Conservation (phyloP, 2,113 vertebrate species). For the Forbesichthys papilliferus region DNA sequence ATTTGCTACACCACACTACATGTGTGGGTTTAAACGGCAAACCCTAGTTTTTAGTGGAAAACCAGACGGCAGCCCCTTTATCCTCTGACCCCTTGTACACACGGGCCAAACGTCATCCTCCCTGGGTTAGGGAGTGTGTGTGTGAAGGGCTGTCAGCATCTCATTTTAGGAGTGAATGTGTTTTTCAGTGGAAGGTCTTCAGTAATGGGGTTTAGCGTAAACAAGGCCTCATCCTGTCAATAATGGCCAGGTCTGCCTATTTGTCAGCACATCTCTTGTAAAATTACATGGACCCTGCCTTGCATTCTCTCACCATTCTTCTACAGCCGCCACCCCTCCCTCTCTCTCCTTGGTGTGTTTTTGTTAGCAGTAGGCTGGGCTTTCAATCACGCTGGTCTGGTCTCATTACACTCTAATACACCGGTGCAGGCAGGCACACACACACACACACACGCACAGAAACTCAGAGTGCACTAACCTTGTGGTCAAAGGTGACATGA, state of each 20-base stretch:
- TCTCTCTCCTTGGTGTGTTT: constrained; percentile 61
- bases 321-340: constrained; percentile 18
- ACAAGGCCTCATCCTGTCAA: constrained; percentile 48
- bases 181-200: constrained; percentile 30
- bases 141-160: background rate
- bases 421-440: constrained; percentile 35
- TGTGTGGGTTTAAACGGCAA: background rate
- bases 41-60: constrained; percentile 1
- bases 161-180: constrained; percentile 27
- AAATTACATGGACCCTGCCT: constrained; percentile 41
- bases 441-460: constrained; percentile 25
- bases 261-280: constrained; percentile 28
- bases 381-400: constrained; percentile 70
- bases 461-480: constrained; percentile 39
- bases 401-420: constrained; percentile 66
- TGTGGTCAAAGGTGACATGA: constrained; percentile 37
- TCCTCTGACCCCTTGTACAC: background rate
- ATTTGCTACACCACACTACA: constrained; percentile 15
- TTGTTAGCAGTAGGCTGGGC: constrained; percentile 73
- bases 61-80: constrained; percentile 13
- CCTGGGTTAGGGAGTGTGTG: background rate
- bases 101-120: constrained; percentile 10
- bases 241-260: constrained; percentile 57
- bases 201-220: constrained; percentile 67
- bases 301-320: background rate